These are phyloP conservation scores for Cataglyphis altisquamis DNA, from an alignment of 2,888 invertebrate genomes.

Conservation along the genomic window DNA sequence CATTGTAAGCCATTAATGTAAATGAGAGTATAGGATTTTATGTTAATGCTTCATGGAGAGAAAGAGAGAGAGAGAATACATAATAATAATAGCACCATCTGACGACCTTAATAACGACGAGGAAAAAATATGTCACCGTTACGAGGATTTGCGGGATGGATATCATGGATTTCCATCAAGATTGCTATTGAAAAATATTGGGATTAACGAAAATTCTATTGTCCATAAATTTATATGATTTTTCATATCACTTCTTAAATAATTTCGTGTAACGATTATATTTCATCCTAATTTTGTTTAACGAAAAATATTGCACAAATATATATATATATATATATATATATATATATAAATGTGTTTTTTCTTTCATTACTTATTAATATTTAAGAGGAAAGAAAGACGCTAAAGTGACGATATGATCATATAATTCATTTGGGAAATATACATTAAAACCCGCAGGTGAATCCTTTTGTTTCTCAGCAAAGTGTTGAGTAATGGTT, in stretches of 20 bases:
- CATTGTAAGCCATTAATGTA: background rate
- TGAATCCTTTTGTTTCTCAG: background rate
- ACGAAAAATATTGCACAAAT: background rate
- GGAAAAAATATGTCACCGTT: background rate
- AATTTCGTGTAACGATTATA: background rate
- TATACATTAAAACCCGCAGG: background rate
- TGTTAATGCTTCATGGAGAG: background rate
- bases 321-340: background rate
- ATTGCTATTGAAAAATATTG: background rate
- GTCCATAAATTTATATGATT: background rate
- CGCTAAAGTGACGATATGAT: background rate
- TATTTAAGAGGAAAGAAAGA: background rate
- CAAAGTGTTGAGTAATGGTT: background rate
- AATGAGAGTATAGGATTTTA: background rate
- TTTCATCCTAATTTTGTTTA: background rate
- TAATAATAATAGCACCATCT: slow-evolving; percentile 7
- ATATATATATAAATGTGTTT: background rate
- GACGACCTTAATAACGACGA: slow-evolving; percentile 5
- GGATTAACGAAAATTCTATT: background rate
- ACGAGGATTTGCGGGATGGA: background rate
- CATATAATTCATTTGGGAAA: background rate
- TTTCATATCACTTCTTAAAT: background rate
- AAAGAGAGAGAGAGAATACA: background rate
- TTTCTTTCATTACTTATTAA: background rate
- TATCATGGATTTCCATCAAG: background rate